Evolutionary conservation across 2,888 invertebrate species (phyloP).

Genomic region (Drosophila hamatofila): DNA sequence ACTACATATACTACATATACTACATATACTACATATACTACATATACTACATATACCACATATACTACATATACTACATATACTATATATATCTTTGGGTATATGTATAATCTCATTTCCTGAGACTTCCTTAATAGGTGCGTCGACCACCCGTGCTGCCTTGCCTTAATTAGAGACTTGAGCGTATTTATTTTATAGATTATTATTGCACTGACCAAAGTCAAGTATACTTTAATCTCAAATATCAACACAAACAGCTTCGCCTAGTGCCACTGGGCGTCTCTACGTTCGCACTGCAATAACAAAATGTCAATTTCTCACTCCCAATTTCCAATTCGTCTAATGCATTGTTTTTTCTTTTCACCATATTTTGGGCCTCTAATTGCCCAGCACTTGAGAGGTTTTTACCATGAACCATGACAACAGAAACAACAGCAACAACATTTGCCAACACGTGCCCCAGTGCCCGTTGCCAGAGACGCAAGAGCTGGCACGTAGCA

Average conservation of each 20-base stretch:
- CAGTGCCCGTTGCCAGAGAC: slow-evolving; percentile 34
- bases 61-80: neutral
- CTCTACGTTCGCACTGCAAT: slow-evolving; percentile 23
- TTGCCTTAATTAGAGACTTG: slow-evolving; percentile 9
- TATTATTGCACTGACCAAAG: slow-evolving; percentile 3
- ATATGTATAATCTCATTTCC: neutral
- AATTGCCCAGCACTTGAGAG: slow-evolving; percentile 68
- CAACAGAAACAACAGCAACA: slow-evolving; percentile 34
- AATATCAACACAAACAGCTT: slow-evolving; percentile 41
- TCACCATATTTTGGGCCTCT: slow-evolving; percentile 41
- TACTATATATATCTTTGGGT: neutral
- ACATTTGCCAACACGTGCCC: slow-evolving; percentile 61
- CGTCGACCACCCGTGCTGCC: slow-evolving; percentile 1
- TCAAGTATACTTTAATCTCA: slow-evolving; percentile 22
- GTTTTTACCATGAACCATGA: slow-evolving; percentile 42
- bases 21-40: neutral
- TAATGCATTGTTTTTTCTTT: slow-evolving; percentile 6
- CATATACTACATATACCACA: neutral
- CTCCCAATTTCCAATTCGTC: neutral
- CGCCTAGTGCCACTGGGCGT: slow-evolving; percentile 50
- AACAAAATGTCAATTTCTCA: slow-evolving; percentile 32
- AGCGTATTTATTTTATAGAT: slow-evolving; percentile 9
- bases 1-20: neutral
- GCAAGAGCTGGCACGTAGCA: slow-evolving; percentile 46
- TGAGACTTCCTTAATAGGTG: neutral